Evolutionary conservation across 2,888 invertebrate genomes (phyloP).

Genomic region (Pyrochroa serraticornis): DNA sequence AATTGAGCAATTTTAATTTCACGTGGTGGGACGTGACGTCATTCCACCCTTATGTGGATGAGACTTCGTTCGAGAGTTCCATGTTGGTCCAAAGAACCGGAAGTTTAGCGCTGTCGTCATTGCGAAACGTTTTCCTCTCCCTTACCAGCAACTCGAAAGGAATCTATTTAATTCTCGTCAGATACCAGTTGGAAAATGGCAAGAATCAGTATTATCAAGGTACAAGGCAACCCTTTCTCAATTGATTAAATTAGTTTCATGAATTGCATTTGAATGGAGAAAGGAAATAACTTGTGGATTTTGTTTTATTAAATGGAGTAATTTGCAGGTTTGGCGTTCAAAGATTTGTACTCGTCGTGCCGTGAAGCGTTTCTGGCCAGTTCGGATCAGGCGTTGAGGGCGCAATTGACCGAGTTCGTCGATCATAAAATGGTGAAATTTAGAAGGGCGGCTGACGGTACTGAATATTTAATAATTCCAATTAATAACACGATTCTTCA

Average conservation of each 20-base stretch:
- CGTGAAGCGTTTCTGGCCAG: conserved; percentile 91
- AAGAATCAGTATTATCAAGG: conserved; percentile 77
- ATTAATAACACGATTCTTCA: conserved; percentile 74
- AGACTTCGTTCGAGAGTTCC: conserved; percentile 85
- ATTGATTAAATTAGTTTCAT: background rate
- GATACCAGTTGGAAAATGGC: conserved; percentile 79
- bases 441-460: conserved; percentile 80
- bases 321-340: conserved; percentile 80
- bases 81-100: conserved; percentile 81
- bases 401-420: conserved; percentile 92
- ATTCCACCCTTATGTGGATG: conserved; percentile 80
- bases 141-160: conserved; percentile 87
- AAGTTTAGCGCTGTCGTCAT: conserved; percentile 79
- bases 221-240: conserved; percentile 49
- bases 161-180: conserved; percentile 82
- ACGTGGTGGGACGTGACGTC: conserved; percentile 92
- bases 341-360: conserved; percentile 83
- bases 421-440: conserved; percentile 91
- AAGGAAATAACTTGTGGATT: background rate
- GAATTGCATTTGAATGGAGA: background rate
- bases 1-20: conserved; percentile 84
- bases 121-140: conserved; percentile 88
- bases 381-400: conserved; percentile 87
- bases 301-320: conserved; percentile 5
- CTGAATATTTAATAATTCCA: conserved; percentile 82